A percentile compares a stretch with the other conserved stretches of the same genome.
These are phyloP conservation scores for Alectura lathami DNA, from an alignment of 2,113 vertebrate genomes.

Conservation along the genomic window DNA sequence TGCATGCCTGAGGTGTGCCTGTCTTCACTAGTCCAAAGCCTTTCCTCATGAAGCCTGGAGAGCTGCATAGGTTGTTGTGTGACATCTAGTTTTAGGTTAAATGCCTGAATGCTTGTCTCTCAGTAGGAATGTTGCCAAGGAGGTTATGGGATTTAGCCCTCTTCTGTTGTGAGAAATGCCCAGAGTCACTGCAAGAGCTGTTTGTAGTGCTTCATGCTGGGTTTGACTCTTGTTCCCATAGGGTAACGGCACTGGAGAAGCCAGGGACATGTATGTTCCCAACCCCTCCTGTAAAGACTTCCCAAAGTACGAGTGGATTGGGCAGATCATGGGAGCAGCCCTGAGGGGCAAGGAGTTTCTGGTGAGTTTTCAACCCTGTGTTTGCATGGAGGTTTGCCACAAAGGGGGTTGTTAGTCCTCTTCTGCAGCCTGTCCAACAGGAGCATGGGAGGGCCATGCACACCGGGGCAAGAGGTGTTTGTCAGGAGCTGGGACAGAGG, in stretches of 20 bases:
- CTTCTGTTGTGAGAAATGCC: not conserved
- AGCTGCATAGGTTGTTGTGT: not conserved
- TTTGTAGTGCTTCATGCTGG: not conserved
- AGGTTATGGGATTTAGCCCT: not conserved
- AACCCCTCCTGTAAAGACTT: constrained; percentile 96
- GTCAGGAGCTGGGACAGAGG: not conserved
- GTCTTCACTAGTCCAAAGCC: not conserved
- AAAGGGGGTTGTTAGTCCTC: not conserved
- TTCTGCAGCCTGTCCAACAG: not conserved
- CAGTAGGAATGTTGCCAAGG: not conserved
- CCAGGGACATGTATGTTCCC: constrained; percentile 95
- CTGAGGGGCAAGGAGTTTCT: constrained; percentile 96
- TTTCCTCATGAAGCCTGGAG: not conserved
- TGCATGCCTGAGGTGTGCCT: not conserved
- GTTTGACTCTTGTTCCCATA: constrained; percentile 32
- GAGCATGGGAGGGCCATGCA: not conserved
- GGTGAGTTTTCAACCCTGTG: constrained; percentile 73
- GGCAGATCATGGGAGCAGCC: constrained; percentile 97
- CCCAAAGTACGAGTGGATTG: constrained; percentile 94
- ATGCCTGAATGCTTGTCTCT: not conserved
- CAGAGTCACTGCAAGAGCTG: not conserved
- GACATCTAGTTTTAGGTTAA: not conserved
- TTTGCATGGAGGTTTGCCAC: not conserved
- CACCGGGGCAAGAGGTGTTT: not conserved
- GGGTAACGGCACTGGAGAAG: constrained; percentile 89